Base-by-base conservation (phyloP, 1,140 invertebrate genomes). In the Oryctes rhinoceros region DNA sequence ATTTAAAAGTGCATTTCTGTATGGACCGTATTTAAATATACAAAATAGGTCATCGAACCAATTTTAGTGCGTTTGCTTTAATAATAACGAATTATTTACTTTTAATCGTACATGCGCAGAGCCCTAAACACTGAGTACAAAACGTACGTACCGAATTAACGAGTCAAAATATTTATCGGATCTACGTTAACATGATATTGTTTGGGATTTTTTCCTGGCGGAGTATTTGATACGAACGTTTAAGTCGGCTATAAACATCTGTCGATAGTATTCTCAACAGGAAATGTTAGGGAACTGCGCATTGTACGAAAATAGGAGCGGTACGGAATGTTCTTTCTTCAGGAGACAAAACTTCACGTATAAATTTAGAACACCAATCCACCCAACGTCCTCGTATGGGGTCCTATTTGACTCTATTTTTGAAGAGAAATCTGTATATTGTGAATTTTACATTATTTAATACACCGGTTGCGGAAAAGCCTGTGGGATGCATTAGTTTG, bases 261-360 rank as follows among this genome's bases (percentile, higher is more conserved):
- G 15, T 59, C 53, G 18, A 18, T 18, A 7, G 18, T 59, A 59
- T 59, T 59, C 15, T 59, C 53, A 59, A 59, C 53, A 59, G 53
- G 53, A 59, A 59, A 59, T 18, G 53, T 59, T 59, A n/a, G n/a
- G 53, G 53, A 59, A 59, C 53, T 59, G 53, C 53, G 53, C n/a
- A 59, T 18, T n/a, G 53, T 18, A 59, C 53, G 53, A 59, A 59
- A 59, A 59, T 59, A 59, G 53, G 20, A 59, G 18, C 53, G 2
- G 53, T 59, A 7, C 53, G 53, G 53, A 59, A 59, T 59, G 53
- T 18, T 59, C 53, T 59, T 59, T 59, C 53, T 59, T 59, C 53
- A 59, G 53, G 15, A 59, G 53, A 59, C 53, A 59, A 59, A 59
- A 59, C 15, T 59, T 4, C 5, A 44, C 39, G 1, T 44, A 39